phyloP scores from a whole-genome alignment of 2,113 vertebrate genomes.

The Indicator indicator region DNA sequence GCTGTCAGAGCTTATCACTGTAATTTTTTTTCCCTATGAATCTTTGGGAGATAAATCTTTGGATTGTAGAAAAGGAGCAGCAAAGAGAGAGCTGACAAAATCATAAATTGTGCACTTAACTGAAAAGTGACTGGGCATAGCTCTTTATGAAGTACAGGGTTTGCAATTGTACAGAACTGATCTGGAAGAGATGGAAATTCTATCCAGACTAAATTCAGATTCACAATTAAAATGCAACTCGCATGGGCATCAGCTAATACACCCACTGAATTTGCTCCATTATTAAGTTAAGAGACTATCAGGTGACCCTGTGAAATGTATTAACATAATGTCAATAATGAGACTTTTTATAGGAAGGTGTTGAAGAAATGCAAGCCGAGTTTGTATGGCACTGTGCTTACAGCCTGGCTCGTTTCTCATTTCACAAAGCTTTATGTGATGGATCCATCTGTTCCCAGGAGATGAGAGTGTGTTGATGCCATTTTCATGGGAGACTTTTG shows the following conservation, averaged over 20 bases:
- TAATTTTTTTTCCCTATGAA: neutral
- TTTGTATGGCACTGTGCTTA: neutral
- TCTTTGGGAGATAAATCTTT: neutral
- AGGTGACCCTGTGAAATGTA: conserved; percentile 47
- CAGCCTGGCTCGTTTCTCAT: neutral
- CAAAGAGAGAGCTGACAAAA: conserved; percentile 28
- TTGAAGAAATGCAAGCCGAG: conserved; percentile 27
- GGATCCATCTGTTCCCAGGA: conserved; percentile 62
- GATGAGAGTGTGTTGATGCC: conserved; percentile 5
- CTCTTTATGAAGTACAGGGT: neutral
- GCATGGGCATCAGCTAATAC: neutral
- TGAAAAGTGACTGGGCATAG: conserved; percentile 18
- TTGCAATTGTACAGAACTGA: neutral
- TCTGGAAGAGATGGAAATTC: conserved; percentile 34
- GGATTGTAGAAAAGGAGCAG: neutral
- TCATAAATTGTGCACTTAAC: neutral
- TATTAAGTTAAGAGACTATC: conserved; percentile 46
- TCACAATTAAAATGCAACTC: conserved; percentile 43
- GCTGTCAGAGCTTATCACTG: neutral
- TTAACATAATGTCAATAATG: conserved; percentile 65
- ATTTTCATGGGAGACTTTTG: conserved; percentile 31
- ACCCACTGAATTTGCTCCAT: conserved; percentile 45
- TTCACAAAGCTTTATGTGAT: conserved; percentile 24
- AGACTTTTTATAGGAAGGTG: conserved; percentile 42
- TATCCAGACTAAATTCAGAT: conserved; percentile 20